Evolutionary conservation across 2,888 invertebrate species (phyloP).

Genomic region (Hetaerina titia): DNA sequence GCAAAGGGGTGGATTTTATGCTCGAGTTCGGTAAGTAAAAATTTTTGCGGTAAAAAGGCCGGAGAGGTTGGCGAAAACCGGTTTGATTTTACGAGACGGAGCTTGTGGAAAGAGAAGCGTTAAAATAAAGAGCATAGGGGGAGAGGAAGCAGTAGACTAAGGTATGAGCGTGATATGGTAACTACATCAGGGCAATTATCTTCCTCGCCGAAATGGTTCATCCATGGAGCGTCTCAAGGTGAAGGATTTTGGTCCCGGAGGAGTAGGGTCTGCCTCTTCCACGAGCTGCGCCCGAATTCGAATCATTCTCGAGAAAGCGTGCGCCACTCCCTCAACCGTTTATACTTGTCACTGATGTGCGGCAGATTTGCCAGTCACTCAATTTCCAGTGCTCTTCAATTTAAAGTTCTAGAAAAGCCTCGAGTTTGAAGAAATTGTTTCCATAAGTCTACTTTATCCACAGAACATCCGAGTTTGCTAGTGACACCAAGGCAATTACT

Average conservation of each 20-base stretch:
- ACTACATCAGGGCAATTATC: slow-evolving; percentile 6
- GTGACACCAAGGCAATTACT: no score
- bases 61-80: background rate
- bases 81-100: background rate
- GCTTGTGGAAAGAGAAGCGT: background rate
- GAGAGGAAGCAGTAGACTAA: background rate
- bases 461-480: no score
- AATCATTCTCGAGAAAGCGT: no score
- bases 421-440: no score
- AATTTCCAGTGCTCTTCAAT: no score
- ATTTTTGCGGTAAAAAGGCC: background rate
- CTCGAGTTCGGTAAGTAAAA: background rate
- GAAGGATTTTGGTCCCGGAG: background rate
- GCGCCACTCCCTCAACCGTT: background rate
- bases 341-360: no score
- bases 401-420: no score
- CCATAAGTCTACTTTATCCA: no score
- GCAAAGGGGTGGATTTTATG: background rate
- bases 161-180: slow-evolving; percentile 32
- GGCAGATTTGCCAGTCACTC: no score
- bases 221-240: background rate
- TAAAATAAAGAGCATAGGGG: background rate
- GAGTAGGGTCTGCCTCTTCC: background rate
- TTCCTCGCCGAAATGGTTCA: background rate
- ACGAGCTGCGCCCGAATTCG: background rate